Evolutionary conservation across 2,113 vertebrate genomes (phyloP).

Genomic region (Columbina picui): DNA sequence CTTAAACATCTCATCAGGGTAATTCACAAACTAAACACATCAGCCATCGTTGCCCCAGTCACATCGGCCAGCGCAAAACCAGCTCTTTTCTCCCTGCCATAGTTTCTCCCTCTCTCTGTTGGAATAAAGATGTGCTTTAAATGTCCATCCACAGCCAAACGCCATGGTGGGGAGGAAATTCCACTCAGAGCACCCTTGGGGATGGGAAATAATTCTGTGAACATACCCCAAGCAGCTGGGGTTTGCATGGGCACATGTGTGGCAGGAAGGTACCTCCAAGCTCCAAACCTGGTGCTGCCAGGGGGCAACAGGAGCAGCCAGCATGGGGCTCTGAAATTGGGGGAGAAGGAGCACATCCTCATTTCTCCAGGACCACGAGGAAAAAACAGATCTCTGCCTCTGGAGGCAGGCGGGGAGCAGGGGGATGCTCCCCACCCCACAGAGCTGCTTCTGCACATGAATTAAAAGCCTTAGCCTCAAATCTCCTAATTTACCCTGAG

Average conservation of each 20-base stretch:
- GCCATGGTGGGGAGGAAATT: neutral
- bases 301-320: neutral
- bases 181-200: neutral
- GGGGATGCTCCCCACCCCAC: neutral
- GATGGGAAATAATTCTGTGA: neutral
- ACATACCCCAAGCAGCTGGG: neutral
- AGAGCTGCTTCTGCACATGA: neutral
- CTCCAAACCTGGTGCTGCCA: neutral
- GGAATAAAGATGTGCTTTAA: neutral
- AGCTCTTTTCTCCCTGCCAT: neutral
- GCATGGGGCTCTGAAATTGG: neutral
- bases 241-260: accelerated
- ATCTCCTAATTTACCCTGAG: conserved; percentile 64
- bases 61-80: neutral
- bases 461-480: conserved; percentile 30
- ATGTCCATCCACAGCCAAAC: neutral
- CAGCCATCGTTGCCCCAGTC: neutral
- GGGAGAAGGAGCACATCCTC: neutral
- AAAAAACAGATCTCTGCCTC: neutral
- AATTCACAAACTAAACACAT: conserved; percentile 1
- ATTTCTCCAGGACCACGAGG: neutral
- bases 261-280: neutral
- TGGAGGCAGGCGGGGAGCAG: neutral
- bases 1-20: conserved; percentile 1
- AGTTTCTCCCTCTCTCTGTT: neutral